Percentiles rank a stretch among this genome's conserved stretches.
Evolutionary conservation across 2,888 invertebrate genomes (phyloP).

Genomic region (Melanargia galathea): DNA sequence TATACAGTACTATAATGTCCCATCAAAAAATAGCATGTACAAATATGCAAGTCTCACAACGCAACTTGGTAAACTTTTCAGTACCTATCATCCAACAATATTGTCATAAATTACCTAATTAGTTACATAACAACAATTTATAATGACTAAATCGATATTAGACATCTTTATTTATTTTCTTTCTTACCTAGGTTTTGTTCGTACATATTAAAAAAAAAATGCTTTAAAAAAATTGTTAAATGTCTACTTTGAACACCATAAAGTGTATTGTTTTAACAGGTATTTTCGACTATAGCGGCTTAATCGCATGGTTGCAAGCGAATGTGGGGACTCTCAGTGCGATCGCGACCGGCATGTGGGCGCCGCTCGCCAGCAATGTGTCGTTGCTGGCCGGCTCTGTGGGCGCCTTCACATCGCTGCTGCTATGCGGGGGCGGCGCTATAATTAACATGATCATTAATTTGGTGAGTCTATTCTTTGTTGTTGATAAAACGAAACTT

Average conservation of each 20-base stretch:
- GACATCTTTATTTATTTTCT: no score
- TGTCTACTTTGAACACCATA: neutral
- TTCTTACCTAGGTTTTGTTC: no score
- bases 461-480: slow-evolving; percentile 80
- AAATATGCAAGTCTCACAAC: no score
- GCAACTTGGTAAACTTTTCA: no score
- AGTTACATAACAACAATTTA: no score
- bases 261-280: slow-evolving; percentile 68
- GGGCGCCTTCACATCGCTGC: slow-evolving; percentile 92
- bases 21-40: no score
- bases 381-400: slow-evolving; percentile 91
- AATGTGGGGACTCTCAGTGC: slow-evolving; percentile 95
- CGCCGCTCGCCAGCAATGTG: slow-evolving; percentile 95
- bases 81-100: no score
- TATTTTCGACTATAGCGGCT: slow-evolving; percentile 87
- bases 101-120: no score
- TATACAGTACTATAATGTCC: no score
- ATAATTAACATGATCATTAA: slow-evolving; percentile 93
- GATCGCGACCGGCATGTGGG: slow-evolving; percentile 92
- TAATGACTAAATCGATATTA: no score
- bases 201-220: no score
- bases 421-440: slow-evolving; percentile 95
- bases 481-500: no score
- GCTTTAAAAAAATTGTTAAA: neutral
- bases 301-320: slow-evolving; percentile 92